Percentiles rank a stretch among this genome's conserved stretches.
These are phyloP conservation scores for Taphrorychus bicolor DNA, from an alignment of 2,888 invertebrate genomes.

Conservation along the genomic window DNA sequence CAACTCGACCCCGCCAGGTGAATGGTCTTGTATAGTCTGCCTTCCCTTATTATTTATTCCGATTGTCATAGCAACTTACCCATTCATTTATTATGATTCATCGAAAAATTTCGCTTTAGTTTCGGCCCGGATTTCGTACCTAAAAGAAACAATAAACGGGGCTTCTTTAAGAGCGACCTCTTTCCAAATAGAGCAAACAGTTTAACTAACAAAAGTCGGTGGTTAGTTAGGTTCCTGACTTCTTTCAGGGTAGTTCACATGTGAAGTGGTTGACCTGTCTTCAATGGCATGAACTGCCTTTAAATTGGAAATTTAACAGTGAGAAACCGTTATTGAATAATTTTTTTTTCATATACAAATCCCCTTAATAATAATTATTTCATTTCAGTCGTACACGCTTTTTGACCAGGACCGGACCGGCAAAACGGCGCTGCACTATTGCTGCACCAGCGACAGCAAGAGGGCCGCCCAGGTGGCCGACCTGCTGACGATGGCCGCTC, in stretches of 20 bases:
- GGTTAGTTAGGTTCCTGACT: too few species aligned
- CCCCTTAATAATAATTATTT: too few species aligned
- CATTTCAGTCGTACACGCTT: conserved; percentile 63
- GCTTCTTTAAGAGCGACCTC: too few species aligned
- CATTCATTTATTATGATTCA: conserved; percentile 22
- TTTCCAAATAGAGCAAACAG: too few species aligned
- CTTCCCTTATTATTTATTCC: conserved; percentile 8
- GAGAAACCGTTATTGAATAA: too few species aligned
- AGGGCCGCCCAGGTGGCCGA: conserved; percentile 70
- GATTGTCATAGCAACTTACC: conserved; percentile 52
- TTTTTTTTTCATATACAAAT: too few species aligned
- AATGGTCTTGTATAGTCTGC: conserved; percentile 11
- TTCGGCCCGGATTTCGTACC: neutral
- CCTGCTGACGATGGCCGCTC: conserved; percentile 80
- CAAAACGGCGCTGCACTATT: conserved; percentile 93
- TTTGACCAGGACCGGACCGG: conserved; percentile 80
- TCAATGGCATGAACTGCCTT: too few species aligned
- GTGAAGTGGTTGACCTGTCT: too few species aligned
- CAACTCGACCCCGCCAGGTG: conserved; percentile 8
- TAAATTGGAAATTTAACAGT: too few species aligned
- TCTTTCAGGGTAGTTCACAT: too few species aligned
- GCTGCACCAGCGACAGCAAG: conserved; percentile 64
- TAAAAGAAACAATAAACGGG: neutral
- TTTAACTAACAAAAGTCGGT: too few species aligned
- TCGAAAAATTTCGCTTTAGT: conserved; percentile 20